Evolutionary conservation across 2,797 vertebrate genomes (phyloP).

Genomic region (Danionella dracula): DNA sequence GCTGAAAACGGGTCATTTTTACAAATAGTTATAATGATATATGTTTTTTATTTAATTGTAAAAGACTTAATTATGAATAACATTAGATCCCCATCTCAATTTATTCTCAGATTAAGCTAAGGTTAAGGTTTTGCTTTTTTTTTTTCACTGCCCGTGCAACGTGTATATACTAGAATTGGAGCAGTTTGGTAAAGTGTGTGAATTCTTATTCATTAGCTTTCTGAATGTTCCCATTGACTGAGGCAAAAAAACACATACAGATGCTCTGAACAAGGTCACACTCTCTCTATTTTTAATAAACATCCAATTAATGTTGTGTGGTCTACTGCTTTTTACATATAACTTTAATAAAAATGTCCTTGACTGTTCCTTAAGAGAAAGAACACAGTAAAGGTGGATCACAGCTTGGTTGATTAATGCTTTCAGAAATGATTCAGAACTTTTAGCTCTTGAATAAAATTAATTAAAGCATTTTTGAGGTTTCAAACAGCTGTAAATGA

Average conservation of each 20-base stretch:
- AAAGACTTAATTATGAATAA: too few species aligned
- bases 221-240: constrained; percentile 12
- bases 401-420: background rate
- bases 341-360: background rate
- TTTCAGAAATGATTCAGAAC: background rate
- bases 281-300: too few species aligned
- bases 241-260: constrained; percentile 2
- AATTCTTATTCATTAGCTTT: constrained; percentile 21
- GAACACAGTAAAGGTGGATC: background rate
- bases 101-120: too few species aligned
- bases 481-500: background rate
- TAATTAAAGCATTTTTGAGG: background rate
- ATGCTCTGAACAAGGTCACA: constrained; percentile 19
- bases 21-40: too few species aligned
- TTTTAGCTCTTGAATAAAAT: background rate
- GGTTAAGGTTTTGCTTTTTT: too few species aligned
- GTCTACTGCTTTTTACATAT: background rate
- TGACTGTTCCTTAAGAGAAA: background rate
- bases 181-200: too few species aligned
- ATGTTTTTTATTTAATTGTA: too few species aligned
- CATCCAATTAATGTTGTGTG: background rate
- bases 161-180: too few species aligned
- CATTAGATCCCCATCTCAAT: too few species aligned
- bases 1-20: too few species aligned
- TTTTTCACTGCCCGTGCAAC: too few species aligned